Evolutionary conservation across 2,113 vertebrate genomes (phyloP), one percentile per base, ranked within the genome.

Genomic region (Bagarius yarrelli): DNA sequence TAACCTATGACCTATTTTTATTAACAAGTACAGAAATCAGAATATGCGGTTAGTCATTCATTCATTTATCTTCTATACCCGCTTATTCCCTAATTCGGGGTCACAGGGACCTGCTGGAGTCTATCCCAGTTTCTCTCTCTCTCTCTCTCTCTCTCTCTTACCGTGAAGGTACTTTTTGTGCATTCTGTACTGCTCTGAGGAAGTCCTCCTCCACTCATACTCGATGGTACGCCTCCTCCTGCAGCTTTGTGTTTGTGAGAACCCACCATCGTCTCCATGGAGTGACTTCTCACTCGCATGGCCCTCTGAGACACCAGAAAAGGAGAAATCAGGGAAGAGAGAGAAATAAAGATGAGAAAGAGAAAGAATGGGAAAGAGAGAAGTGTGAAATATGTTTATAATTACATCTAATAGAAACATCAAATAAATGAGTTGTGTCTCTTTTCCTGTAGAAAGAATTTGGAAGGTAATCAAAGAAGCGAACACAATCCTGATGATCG

Each of bases 241-340:
- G 91, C 89, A 79, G 89, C 90, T 27, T 91, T 87, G 87, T 96
- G 95, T 32, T 95, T 95, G 80, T 98, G 95, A 77, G 95, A 94
- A 66, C 95, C 94, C 87, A 96, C 97, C 96, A 99, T 95, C 0
- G 97, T 98, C 92, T 99, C 97, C 97, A 98, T 98, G 86, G 97
- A 99, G 89, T 99, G 97, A 87, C 97, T 99, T 82, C 97, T 95
- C 60, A 99, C 96, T 0, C 97, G 94, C 93, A 99, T 98, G 71
- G 97, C 97, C 90, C 97, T 95, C 97, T 99, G 89, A 23, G 55
- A 52, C 5, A 40, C 15, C 52, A 44, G 56, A 27, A 13, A 64
- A 32, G 40, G 44, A 75, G 2, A 32, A 66, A 64, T 27, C 64
- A 16, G 67, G 5, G 47, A 36, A 55, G 40, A 34, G 19, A 57